Evolutionary conservation across 2,113 vertebrate species (phyloP), one percentile per base, ranked within the genome.

Genomic region (Tragulus kanchil): DNA sequence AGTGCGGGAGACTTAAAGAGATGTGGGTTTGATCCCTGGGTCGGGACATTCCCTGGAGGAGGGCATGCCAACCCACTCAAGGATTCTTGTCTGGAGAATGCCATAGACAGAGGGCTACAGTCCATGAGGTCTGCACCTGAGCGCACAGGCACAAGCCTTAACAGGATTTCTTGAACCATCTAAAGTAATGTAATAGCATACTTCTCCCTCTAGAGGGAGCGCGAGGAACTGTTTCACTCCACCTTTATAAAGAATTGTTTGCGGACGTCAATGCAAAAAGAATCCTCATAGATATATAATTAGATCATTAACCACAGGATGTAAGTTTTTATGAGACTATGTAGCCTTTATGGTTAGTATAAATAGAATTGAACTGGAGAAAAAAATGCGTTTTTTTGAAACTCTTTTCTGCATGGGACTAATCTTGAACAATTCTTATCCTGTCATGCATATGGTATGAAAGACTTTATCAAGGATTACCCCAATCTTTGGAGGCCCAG

Each of bases 131-230:
- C 42, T 73, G 42, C 42, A 45, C 3, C 69, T 45, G 42, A 73
- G 42, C 69, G 16, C 21, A 45, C 21, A 42, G 9, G 14, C 69
- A 73, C 69, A 73, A 95, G 5, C 19, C 16, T 8, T 84, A 26
- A 25, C 42, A 67, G 5, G 21, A 52, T 75, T 58, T 69, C 10
- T 7, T 56, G 36, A 96, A 61, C 3, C 6, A 84, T 61, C 77
- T 31, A 13, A 48, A 73, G 45, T 14, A 87, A 45, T 0, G 8
- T 19, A 94, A 90, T 78, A 50, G 14, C 89, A 61, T 21, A n/a
- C 10, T 64, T 90, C 65, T 16, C 50, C 88, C 75, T 50, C 58
- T 77, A 97, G 96, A 94, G 91, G 93, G 93, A 84, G 95, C 48
- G 4, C 2, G 0, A 94, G 48, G 48, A 64, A 85, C 67, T 97